Evolutionary conservation across 1,140 invertebrate genomes (phyloP).

Genomic region (Meloidogyne chitwoodi): DNA sequence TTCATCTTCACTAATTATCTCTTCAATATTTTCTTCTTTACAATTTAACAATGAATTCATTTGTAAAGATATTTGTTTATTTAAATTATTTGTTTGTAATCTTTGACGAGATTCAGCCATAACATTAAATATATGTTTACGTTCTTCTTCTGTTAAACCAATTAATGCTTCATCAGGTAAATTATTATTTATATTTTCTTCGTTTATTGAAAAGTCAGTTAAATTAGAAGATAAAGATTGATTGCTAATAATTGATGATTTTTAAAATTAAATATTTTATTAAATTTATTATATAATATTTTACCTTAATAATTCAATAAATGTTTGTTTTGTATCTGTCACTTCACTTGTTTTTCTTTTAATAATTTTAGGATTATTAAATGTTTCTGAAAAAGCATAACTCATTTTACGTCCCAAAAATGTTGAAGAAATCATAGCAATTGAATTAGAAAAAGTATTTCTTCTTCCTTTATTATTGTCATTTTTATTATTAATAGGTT

Average conservation of each 20-base stretch:
- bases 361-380: neutral
- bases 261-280: neutral
- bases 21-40: neutral
- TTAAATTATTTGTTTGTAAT: slow-evolving; percentile 1
- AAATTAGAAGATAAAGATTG: neutral
- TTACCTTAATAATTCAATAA: neutral
- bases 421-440: neutral
- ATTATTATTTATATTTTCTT: neutral
- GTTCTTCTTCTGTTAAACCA: slow-evolving; percentile 29
- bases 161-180: slow-evolving; percentile 30
- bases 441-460: neutral
- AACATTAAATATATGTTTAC: slow-evolving; percentile 36
- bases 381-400: neutral
- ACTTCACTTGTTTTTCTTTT: neutral
- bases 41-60: no score
- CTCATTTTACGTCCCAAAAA: neutral
- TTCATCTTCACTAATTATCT: no score
- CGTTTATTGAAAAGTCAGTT: neutral
- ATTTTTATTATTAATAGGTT: neutral
- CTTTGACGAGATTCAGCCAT: slow-evolving; percentile 22
- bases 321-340: neutral
- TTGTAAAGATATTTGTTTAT: neutral
- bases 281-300: neutral
- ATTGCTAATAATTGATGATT: neutral
- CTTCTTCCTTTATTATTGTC: neutral